Conservation (phyloP, 2,113 vertebrate species). For the Channa maculata region DNA sequence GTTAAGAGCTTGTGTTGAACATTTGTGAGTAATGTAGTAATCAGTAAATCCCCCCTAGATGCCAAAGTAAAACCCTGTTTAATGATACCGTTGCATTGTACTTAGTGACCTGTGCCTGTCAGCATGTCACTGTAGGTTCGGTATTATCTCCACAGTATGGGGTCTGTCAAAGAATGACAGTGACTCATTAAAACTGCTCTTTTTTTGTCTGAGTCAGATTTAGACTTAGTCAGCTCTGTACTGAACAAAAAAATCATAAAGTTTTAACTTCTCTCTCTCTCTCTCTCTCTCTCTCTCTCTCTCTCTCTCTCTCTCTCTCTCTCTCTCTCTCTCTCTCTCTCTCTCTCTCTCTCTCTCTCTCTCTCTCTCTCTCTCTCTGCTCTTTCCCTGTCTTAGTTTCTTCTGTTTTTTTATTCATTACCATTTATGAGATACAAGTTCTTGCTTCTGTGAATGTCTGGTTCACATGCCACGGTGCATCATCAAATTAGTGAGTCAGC, state of each 20-base stretch:
- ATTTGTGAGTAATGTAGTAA: conserved; percentile 10
- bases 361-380: too few species aligned
- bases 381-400: neutral
- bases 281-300: neutral
- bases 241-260: neutral
- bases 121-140: neutral
- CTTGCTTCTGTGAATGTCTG: conserved; percentile 22
- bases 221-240: neutral
- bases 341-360: neutral
- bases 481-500: conserved; percentile 61
- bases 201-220: conserved; percentile 12
- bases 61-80: neutral
- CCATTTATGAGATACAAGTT: conserved; percentile 21
- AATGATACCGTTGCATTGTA: neutral
- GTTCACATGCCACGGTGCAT: conserved; percentile 22
- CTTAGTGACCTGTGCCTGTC: conserved; percentile 16
- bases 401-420: conserved; percentile 26
- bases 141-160: conserved; percentile 20
- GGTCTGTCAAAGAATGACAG: conserved; percentile 27
- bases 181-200: neutral
- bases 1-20: conserved; percentile 1
- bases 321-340: neutral
- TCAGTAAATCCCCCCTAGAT: neutral
- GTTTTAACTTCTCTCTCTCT: neutral
- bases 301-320: neutral